Evolutionary conservation across 1,140 invertebrate species (phyloP), one percentile per base, ranked within the genome.

Genomic region (Panagrolaimus sp.): DNA sequence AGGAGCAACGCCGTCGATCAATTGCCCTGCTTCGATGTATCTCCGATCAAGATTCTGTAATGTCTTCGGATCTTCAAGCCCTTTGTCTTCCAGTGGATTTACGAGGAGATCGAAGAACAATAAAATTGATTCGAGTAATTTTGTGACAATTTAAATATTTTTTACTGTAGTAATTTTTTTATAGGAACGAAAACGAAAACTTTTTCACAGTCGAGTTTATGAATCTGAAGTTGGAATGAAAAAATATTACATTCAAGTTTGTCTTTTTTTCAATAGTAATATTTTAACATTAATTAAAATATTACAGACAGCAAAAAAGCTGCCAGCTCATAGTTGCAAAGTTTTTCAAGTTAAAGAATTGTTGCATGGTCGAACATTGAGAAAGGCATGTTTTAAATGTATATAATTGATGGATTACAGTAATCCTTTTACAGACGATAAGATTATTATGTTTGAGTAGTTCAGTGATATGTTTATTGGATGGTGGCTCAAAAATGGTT

Each of bases 331-430:
- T 82, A 87, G 88, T 9, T 89, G 88, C 80, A 87, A 88, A 73
- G 84, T 90, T 6, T 89, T 88, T 75, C 86, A 88, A 73, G 89
- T 90, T 8, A 89, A 89, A 79, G 89, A 90, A 78, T 80, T 89
- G 4, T 83, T 89, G 0, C 80, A 88, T 62, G 87, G 87, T 67
- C 87, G 88, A 73, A 88, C 88, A 9, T 87, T 88, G 71, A 87
- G 88, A 80, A 89, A 89, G 17, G 52, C 17, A 21, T 28, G 12
- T 14, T 58, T 58, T 58, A 0, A 4, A 5, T 58, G 0, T 26
- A 26, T n/a, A 58, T 6, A 58, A 1, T 10, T 4, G n/a, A 21
- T 21, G 52, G 21, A 12, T 3, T 21, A 58, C 28, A 21, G 12
- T 21, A n/a, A 64, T 63, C 65, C 44, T 72, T 64, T 80, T 83